Percentiles rank a stretch among this genome's conserved stretches.
Conservation (phyloP, 2,797 vertebrate genomes). For the Hozukius guyotensis region DNA sequence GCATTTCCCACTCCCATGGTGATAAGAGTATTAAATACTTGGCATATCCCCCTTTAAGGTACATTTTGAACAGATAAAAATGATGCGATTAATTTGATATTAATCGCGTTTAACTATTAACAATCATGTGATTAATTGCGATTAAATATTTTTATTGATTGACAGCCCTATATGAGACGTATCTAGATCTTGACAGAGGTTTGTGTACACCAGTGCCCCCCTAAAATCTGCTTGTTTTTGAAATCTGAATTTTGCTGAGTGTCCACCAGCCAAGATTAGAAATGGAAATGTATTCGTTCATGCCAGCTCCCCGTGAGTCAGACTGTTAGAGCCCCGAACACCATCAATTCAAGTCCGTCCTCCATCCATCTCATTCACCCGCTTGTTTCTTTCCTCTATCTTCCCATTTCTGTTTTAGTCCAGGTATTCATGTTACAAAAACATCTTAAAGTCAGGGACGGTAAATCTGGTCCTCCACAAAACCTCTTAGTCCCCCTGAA, state of each 20-base stretch:
- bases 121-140: too few species aligned
- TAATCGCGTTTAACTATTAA: too few species aligned
- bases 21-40: too few species aligned
- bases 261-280: conserved; percentile 43
- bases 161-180: too few species aligned
- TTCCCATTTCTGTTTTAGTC: neutral
- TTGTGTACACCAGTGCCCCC: neutral
- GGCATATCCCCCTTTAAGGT: too few species aligned
- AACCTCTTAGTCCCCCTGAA: neutral
- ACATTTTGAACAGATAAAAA: too few species aligned
- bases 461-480: neutral
- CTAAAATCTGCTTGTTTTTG: conserved; percentile 28
- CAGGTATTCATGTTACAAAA: neutral
- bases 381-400: neutral
- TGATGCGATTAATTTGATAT: too few species aligned
- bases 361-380: conserved; percentile 3
- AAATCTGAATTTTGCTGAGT: conserved; percentile 43
- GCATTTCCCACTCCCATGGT: too few species aligned
- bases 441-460: neutral
- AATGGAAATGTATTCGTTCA: conserved; percentile 52
- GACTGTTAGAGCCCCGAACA: conserved; percentile 26
- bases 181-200: neutral
- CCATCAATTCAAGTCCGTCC: conserved; percentile 19
- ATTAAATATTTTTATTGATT: too few species aligned
- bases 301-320: conserved; percentile 38